These are phyloP conservation scores for Drosophila hamatofila DNA, from an alignment of 2,888 invertebrate species.

Conservation along the genomic window DNA sequence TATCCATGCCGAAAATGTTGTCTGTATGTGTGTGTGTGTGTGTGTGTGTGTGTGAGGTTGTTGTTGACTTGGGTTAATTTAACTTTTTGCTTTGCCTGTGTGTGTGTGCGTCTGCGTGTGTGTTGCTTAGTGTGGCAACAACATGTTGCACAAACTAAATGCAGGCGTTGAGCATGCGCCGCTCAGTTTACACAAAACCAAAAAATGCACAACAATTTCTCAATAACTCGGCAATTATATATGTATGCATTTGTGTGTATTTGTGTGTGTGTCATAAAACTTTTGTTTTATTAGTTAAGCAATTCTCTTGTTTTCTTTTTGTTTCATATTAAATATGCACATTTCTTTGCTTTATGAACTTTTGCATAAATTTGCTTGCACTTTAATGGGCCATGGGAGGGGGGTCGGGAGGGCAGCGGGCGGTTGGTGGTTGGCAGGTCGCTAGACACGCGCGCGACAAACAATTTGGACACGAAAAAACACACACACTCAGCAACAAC, in stretches of 20 bases:
- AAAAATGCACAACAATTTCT: slow-evolving; percentile 26
- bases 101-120: slow-evolving; percentile 27
- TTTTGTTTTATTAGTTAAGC: slow-evolving; percentile 36
- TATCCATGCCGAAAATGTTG: slow-evolving; percentile 79
- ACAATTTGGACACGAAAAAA: slow-evolving; percentile 42
- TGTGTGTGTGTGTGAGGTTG: slow-evolving; percentile 1
- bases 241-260: neutral
- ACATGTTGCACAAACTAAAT: slow-evolving; percentile 70
- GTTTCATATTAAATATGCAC: slow-evolving; percentile 18
- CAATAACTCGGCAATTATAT: slow-evolving; percentile 27
- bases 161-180: slow-evolving; percentile 58
- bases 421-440: slow-evolving; percentile 6
- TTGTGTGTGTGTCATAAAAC: slow-evolving; percentile 22
- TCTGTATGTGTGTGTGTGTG: slow-evolving; percentile 24
- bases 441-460: slow-evolving; percentile 69
- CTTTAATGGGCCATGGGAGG: neutral
- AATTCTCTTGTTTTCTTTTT: slow-evolving; percentile 12
- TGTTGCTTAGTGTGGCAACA: slow-evolving; percentile 51
- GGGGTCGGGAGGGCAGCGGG: neutral
- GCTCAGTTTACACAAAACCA: slow-evolving; percentile 35
- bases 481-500: slow-evolving; percentile 20
- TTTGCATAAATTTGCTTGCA: slow-evolving; percentile 33
- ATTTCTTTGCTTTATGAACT: slow-evolving; percentile 23
- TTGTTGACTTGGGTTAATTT: slow-evolving; percentile 18
- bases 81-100: neutral